A percentile compares a stretch with the other conserved stretches of the same genome.
These are phyloP conservation scores for Cheilosia grossa DNA, from an alignment of 2,888 invertebrate genomes.

Conservation along the genomic window DNA sequence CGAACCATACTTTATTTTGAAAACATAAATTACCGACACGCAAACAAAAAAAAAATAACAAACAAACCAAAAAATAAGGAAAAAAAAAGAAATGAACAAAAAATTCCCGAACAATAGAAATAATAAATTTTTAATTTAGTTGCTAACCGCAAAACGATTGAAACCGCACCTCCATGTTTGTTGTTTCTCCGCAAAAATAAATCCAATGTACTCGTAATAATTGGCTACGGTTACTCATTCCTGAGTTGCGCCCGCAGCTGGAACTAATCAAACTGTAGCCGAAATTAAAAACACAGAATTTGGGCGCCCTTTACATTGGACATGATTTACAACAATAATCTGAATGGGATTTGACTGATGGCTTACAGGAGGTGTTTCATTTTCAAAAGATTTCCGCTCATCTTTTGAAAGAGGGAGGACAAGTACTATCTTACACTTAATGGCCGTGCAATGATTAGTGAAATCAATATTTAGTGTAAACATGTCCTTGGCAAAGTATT, in stretches of 20 bases:
- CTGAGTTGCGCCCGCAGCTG: constrained; percentile 16
- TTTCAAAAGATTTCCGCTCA: not conserved
- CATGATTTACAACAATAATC: not conserved
- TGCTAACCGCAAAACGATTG: constrained; percentile 53
- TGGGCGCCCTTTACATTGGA: constrained; percentile 9
- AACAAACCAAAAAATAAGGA: not conserved
- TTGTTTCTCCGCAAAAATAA: constrained; percentile 37
- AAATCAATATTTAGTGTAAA: constrained; percentile 15
- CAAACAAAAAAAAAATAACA: constrained; percentile 10
- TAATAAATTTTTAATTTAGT: constrained; percentile 62
- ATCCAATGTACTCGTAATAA: constrained; percentile 51
- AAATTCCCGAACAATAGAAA: constrained; percentile 18
- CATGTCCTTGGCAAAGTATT: not conserved
- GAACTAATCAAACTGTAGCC: constrained; percentile 47
- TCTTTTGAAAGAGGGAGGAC: not conserved
- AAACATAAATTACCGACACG: constrained; percentile 5
- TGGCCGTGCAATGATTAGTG: constrained; percentile 16
- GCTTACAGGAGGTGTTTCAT: constrained; percentile 23
- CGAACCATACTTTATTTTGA: constrained; percentile 38
- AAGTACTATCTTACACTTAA: constrained; percentile 3
- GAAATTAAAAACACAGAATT: constrained; percentile 28
- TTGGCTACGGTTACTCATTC: constrained; percentile 53
- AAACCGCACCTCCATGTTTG: constrained; percentile 56
- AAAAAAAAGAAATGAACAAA: not conserved
- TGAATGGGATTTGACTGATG: constrained; percentile 48